phyloP scores from a whole-genome alignment of 2,888 invertebrate species.

The Apodemia mormo region DNA sequence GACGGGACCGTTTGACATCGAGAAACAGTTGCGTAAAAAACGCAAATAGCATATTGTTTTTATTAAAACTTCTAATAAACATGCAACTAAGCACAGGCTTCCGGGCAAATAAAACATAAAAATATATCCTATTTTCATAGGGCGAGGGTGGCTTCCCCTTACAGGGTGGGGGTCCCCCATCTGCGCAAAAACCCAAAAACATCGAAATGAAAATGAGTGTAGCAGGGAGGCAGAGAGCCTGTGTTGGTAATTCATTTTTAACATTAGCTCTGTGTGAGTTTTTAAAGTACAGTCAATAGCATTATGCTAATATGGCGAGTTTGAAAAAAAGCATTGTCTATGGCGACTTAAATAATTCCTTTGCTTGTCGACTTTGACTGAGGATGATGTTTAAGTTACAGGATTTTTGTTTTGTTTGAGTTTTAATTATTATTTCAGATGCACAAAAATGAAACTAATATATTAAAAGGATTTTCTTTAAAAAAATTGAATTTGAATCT shows the following conservation, averaged over 20 bases:
- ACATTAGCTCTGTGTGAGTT: constrained; percentile 80
- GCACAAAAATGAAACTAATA: not conserved
- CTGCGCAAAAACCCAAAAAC: constrained; percentile 83
- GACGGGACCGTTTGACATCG: constrained; percentile 28
- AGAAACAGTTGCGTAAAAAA: constrained; percentile 37
- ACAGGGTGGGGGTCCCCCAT: constrained; percentile 52
- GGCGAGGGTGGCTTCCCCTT: constrained; percentile 60
- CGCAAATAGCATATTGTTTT: constrained; percentile 67
- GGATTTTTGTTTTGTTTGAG: not conserved
- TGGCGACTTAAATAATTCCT: constrained; percentile 16
- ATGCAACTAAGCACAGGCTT: constrained; percentile 81
- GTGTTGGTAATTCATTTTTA: constrained; percentile 82
- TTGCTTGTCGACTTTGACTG: not conserved
- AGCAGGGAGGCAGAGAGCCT: constrained; percentile 66
- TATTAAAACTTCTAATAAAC: constrained; percentile 82
- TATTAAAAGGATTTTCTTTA: not conserved
- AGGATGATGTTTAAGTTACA: not conserved
- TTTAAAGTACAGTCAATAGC: constrained; percentile 74
- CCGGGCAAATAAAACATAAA: constrained; percentile 82
- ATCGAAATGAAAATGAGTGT: constrained; percentile 83
- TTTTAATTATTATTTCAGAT: not conserved
- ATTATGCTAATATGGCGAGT: constrained; percentile 43
- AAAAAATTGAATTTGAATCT: not conserved
- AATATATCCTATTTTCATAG: constrained; percentile 83
- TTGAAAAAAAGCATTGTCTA: constrained; percentile 29